Evolutionary conservation across 1,140 invertebrate genomes (phyloP).

Genomic region (Orchesella cincta): DNA sequence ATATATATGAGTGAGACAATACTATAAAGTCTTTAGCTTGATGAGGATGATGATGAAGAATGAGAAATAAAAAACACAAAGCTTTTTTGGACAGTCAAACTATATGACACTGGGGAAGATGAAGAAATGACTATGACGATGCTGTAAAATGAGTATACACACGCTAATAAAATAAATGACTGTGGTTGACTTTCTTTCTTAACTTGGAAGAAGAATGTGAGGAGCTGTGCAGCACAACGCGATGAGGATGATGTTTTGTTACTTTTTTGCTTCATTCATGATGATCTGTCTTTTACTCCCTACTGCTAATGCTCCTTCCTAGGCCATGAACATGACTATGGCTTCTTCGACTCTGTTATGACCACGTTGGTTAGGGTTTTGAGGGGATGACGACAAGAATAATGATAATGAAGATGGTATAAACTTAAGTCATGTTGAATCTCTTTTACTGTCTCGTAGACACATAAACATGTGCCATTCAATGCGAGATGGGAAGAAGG

Average conservation of each 20-base stretch:
- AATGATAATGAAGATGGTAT: no score
- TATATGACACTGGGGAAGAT: not conserved
- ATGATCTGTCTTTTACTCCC: not conserved
- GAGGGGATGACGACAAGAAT: no score
- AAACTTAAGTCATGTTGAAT: no score
- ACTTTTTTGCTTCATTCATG: not conserved
- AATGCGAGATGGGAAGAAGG: no score
- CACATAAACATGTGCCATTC: no score
- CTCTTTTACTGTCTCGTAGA: no score
- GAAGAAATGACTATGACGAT: not conserved
- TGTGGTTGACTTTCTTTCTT: not conserved
- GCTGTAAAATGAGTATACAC: constrained; percentile 8
- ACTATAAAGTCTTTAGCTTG: not conserved
- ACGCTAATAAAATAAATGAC: constrained; percentile 13
- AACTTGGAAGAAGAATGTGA: not conserved
- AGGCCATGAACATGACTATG: constrained; percentile 15
- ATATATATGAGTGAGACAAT: constrained; percentile 10
- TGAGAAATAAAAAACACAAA: not conserved
- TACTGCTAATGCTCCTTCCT: no score
- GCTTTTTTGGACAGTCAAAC: not conserved
- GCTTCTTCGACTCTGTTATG: no score
- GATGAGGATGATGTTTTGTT: not conserved
- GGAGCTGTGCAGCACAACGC: not conserved
- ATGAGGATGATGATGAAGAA: constrained; percentile 17
- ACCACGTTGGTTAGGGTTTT: no score